These are phyloP conservation scores for Drosophila kepulauana DNA, from an alignment of 1,140 invertebrate genomes.

Conservation along the genomic window DNA sequence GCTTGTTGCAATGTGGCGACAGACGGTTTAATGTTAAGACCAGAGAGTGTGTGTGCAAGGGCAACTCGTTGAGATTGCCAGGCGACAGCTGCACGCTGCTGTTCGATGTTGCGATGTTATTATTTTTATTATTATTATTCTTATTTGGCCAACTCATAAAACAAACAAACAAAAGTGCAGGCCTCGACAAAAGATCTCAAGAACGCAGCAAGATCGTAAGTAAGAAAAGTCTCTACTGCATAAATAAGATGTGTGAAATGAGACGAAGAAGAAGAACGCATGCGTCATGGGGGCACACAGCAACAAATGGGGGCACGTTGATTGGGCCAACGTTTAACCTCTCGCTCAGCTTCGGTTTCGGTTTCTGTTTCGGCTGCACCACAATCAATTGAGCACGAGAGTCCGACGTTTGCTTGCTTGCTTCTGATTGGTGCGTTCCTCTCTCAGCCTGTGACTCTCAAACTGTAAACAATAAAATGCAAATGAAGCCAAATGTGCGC, in stretches of 20 bases:
- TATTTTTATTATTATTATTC: conserved; percentile 47
- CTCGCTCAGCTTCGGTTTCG: conserved; percentile 25
- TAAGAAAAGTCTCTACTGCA: too few relatives aligned
- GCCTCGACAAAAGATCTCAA: conserved; percentile 7
- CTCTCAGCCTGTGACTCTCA: conserved; percentile 22
- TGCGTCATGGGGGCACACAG: conserved; percentile 61
- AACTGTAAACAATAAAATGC: conserved; percentile 57
- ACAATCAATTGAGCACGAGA: conserved; percentile 48
- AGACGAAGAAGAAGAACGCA: conserved; percentile 45
- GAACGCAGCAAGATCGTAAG: neutral
- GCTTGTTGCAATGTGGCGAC: conserved; percentile 64
- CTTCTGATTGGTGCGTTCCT: conserved; percentile 65
- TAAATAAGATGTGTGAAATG: conserved; percentile 15
- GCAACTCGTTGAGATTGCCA: conserved; percentile 52
- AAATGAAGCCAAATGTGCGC: conserved; percentile 78
- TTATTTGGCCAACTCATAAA: conserved; percentile 80
- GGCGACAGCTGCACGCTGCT: conserved; percentile 69
- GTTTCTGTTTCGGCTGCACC: conserved; percentile 14
- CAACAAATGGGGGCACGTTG: conserved; percentile 70
- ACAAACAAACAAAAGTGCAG: conserved; percentile 63
- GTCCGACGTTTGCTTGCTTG: conserved; percentile 33
- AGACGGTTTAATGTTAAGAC: conserved; percentile 55
- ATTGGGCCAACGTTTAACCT: conserved; percentile 78
- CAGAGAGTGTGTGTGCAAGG: neutral
- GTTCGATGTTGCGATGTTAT: conserved; percentile 19